Percentiles rank a stretch among this genome's conserved stretches.
These are phyloP conservation scores for Cebidichthys violaceus DNA, from an alignment of 2,113 vertebrate species.

Conservation along the genomic window DNA sequence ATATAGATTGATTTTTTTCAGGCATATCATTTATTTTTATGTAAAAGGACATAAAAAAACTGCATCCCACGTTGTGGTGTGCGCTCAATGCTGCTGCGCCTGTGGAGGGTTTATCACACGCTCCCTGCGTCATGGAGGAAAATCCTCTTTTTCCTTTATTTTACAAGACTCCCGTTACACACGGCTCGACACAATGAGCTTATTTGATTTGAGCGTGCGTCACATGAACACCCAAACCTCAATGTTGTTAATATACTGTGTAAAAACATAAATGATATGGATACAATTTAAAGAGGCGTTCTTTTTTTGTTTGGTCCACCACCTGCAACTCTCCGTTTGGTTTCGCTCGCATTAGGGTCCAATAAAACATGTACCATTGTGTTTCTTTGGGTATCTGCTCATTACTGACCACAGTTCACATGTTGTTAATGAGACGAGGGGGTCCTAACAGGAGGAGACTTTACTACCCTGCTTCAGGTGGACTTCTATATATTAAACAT, in stretches of 20 bases:
- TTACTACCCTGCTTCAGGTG: slow-evolving; percentile 29
- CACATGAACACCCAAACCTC: slow-evolving; percentile 35
- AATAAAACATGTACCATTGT: slow-evolving; percentile 64
- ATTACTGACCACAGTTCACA: slow-evolving; percentile 60
- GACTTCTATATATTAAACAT: background rate
- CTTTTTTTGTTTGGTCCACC: slow-evolving; percentile 29
- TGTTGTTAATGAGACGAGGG: slow-evolving; percentile 70
- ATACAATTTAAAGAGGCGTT: slow-evolving; percentile 44
- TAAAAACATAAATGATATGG: slow-evolving; percentile 1
- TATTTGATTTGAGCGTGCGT: slow-evolving; percentile 45
- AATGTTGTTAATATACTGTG: slow-evolving; percentile 31
- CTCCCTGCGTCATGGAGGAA: slow-evolving; percentile 50
- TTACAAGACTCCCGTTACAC: slow-evolving; percentile 55
- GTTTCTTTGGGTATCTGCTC: slow-evolving; percentile 50
- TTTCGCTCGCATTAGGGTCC: slow-evolving; percentile 50
- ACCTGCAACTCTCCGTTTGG: slow-evolving; percentile 34
- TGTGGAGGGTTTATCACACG: slow-evolving; percentile 35
- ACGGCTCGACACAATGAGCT: slow-evolving; percentile 43
- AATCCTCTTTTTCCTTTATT: slow-evolving; percentile 60
- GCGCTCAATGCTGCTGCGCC: background rate
- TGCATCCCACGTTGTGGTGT: background rate
- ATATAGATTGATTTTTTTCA: background rate
- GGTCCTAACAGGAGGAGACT: slow-evolving; percentile 42
- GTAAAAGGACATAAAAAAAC: background rate
- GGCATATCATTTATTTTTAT: background rate